Base-by-base conservation (phyloP, 2,797 vertebrate species). In the Semotilus atromaculatus region DNA sequence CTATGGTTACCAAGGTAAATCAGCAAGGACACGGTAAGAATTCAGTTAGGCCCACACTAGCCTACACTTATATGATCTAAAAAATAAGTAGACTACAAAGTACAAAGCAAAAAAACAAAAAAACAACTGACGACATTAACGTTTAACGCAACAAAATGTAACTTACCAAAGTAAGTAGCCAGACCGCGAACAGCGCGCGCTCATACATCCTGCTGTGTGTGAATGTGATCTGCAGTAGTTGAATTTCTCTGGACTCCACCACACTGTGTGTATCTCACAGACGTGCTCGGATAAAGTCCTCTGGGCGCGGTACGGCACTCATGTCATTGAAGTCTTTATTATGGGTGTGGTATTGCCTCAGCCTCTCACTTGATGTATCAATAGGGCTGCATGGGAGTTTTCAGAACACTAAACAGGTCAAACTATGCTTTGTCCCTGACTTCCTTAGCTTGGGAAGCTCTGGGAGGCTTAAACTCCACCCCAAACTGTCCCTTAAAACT, bases 91-190 rank as follows among this genome's bases (percentile, higher is more conserved):
- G n/a, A n/a, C n/a, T n/a, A 62, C 21, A 36, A 55, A 18, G 21
- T 4, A 38, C 55, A 19, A 26, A 53, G 23, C 23, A 18, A 48
- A 23, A 8, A 16, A 16, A 34, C 2, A 34, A 34, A 23, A 8
- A 13, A 23, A 55, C 8, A 23, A 53, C 29, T 85, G 6, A 13
- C 53, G 13, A 36, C 40, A 8, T 13, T 71, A 23, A 48, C 51
- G 53, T 83, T 4, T 3, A 14, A 26, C 21, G 1, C 31, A 38
- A 31, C 5, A 11, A 40, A 75, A 29, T 29, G 3, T 1, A 34
- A 89, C 89, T 89, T 72, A 90, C 89, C 88, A 40, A 29, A 73
- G 80, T 26, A 3, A 88, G 45, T n/a, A 88, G 34, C 7, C 23
- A 34, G 19, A 58, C 67, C 38, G 16, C 60, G 81, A 88, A 23